A percentile compares a stretch with the other conserved stretches of the same genome.
phyloP scores from a whole-genome alignment of 1,140 invertebrate species.

The Planococcus citri region DNA sequence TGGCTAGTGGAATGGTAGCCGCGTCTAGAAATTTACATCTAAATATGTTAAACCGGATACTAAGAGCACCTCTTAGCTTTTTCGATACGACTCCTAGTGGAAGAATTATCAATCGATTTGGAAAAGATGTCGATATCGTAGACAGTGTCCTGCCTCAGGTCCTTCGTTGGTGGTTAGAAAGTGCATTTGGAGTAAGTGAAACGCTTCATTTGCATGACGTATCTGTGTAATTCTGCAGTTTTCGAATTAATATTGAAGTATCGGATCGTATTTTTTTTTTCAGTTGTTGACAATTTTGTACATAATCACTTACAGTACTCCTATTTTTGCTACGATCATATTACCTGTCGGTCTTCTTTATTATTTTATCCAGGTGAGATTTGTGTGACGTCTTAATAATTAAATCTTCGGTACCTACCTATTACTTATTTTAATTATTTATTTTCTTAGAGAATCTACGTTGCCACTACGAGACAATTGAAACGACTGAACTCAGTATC shows the following conservation, averaged over 20 bases:
- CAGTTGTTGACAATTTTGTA: constrained; percentile 74
- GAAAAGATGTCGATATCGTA: constrained; percentile 50
- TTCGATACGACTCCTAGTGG: constrained; percentile 81
- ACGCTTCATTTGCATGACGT: too few relatives aligned
- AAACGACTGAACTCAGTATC: constrained; percentile 92
- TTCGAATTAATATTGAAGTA: not conserved
- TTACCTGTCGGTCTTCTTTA: constrained; percentile 75
- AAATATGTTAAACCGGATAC: constrained; percentile 55
- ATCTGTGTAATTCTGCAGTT: too few relatives aligned
- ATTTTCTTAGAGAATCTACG: constrained; percentile 71
- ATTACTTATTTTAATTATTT: not conserved
- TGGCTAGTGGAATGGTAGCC: constrained; percentile 38
- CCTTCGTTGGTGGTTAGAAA: constrained; percentile 34
- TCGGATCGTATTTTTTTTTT: too few relatives aligned
- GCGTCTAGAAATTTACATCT: constrained; percentile 63
- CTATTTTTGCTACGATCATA: constrained; percentile 68
- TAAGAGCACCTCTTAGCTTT: constrained; percentile 62
- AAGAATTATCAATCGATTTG: constrained; percentile 73
- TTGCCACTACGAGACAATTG: constrained; percentile 82
- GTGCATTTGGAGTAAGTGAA: constrained; percentile 41
- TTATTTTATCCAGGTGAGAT: constrained; percentile 63
- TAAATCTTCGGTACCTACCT: too few relatives aligned
- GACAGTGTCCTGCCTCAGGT: constrained; percentile 51
- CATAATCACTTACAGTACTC: constrained; percentile 82
- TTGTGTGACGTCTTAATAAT: too few relatives aligned